Percentiles rank a stretch among this genome's conserved stretches.
Conservation (phyloP, 2,113 vertebrate species). For the Caretta caretta region DNA sequence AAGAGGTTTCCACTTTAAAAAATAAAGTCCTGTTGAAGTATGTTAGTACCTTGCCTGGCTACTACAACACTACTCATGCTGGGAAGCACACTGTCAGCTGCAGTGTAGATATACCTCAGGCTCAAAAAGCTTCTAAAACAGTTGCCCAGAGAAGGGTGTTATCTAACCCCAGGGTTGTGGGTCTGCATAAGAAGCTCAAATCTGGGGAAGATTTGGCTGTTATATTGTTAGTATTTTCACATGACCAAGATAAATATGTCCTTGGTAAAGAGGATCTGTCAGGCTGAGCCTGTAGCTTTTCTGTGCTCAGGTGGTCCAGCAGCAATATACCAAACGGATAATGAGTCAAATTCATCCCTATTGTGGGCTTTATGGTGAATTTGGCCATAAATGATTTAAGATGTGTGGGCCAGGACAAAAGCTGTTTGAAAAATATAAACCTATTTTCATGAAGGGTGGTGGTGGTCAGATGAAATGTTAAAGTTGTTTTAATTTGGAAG, state of each 20-base stretch:
- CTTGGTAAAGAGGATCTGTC: not conserved
- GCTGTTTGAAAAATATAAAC: not conserved
- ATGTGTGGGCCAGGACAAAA: not conserved
- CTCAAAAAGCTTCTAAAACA: not conserved
- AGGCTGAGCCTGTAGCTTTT: conserved; percentile 1
- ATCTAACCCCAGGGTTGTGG: not conserved
- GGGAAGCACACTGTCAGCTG: not conserved
- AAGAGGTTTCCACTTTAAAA: too few species aligned
- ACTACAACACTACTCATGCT: not conserved
- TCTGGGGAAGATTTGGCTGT: not conserved
- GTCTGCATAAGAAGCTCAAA: not conserved
- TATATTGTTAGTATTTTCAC: not conserved
- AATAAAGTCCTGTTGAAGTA: too few species aligned
- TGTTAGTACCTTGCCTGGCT: too few species aligned
- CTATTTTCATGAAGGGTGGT: not conserved
- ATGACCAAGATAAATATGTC: conserved; percentile 33
- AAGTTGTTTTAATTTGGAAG: not conserved
- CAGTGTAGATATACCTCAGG: not conserved
- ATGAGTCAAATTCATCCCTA: conserved; percentile 6
- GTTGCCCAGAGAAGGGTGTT: not conserved
- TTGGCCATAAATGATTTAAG: not conserved
- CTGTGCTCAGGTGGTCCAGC: conserved; percentile 35
- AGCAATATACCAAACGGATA: conserved; percentile 26
- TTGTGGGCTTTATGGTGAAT: not conserved
- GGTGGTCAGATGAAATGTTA: not conserved